Evolutionary conservation across 1,140 invertebrate species (phyloP), one percentile per base, ranked within the genome.

Genomic region (Drosophila kanapiae): DNA sequence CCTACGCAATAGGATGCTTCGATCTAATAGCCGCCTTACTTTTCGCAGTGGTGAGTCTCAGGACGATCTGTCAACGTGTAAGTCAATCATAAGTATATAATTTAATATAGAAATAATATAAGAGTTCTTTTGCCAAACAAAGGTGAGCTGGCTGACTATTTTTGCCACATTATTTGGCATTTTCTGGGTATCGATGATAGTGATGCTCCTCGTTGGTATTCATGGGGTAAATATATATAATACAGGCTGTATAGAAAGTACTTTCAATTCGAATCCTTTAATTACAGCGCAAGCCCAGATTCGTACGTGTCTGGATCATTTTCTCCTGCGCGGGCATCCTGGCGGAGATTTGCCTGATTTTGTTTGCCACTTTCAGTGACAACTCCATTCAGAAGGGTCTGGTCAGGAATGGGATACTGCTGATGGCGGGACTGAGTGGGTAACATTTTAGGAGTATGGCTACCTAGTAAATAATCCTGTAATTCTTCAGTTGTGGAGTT

Each of bases 121-220:
- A 9, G 2, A n/a, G 35, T 13, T 43, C 8, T 10, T 4, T 8
- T 0, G 2, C 0, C 43, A 80, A 3, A 0, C 14, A 56, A 27
- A 56, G 83, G 16, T 86, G 4, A 86, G 80, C 51, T 86, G 83
- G 83, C 45, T 86, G 4, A 63, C 67, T 3, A 86, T 86, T 37
- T 86, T 87, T 14, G 63, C 63, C 0, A 33, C 67, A 2, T 14
- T 61, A 8, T 86, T 86, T 57, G 83, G 59, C 14, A 3, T 77
- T 9, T 87, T 87, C 23, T 86, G 83, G 83, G 2, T 82, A 7
- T 59, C 83, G 0, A 42, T 86, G 40, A 87, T 80, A 51, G 1
- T 47, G 9, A 23, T 83, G 77, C 77, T 87, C 0, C n/a, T 87
- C 8, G 9, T 68, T 13, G 83, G 83, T 10, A 83, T 87, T 33